Evolutionary conservation across 1,140 invertebrate genomes (phyloP).

Genomic region (Homarus americanus): DNA sequence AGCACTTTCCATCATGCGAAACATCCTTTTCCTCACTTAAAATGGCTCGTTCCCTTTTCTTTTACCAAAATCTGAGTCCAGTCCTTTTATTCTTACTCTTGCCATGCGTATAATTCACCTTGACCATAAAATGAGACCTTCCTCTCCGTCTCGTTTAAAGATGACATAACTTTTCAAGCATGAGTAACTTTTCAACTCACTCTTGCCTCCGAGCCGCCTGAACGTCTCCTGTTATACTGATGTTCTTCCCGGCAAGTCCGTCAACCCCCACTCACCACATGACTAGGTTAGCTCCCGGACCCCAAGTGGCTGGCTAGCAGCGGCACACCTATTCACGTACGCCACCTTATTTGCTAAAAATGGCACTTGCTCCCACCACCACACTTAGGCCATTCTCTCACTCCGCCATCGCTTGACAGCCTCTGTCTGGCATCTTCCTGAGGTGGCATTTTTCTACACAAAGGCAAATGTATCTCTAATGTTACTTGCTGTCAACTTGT

Average conservation of each 20-base stretch:
- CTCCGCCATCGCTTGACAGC: conserved; percentile 41
- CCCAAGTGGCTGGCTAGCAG: conserved; percentile 65
- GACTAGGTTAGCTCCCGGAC: conserved; percentile 66
- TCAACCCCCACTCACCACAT: conserved; percentile 64
- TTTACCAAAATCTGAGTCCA: not conserved
- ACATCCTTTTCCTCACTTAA: not conserved
- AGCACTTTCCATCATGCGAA: not conserved
- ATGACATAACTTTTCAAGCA: conserved; percentile 25
- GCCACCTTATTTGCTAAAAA: conserved; percentile 66
- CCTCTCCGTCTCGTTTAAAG: not conserved
- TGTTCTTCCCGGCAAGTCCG: conserved; percentile 49
- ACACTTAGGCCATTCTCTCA: conserved; percentile 34
- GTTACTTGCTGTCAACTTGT: conserved; percentile 61
- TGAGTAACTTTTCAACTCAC: not conserved
- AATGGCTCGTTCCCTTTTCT: not conserved
- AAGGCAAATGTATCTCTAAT: conserved; percentile 51
- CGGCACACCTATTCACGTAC: conserved; percentile 35
- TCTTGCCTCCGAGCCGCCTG: conserved; percentile 38
- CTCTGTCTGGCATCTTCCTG: conserved; percentile 61
- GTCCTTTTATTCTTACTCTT: not conserved
- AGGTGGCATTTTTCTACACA: conserved; percentile 59
- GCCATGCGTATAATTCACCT: not conserved
- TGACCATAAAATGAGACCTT: not conserved
- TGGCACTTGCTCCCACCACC: conserved; percentile 63
- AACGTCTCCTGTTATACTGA: conserved; percentile 56